Conservation (phyloP, 2,113 vertebrate species). For the Dolichallabes microphthalmus region DNA sequence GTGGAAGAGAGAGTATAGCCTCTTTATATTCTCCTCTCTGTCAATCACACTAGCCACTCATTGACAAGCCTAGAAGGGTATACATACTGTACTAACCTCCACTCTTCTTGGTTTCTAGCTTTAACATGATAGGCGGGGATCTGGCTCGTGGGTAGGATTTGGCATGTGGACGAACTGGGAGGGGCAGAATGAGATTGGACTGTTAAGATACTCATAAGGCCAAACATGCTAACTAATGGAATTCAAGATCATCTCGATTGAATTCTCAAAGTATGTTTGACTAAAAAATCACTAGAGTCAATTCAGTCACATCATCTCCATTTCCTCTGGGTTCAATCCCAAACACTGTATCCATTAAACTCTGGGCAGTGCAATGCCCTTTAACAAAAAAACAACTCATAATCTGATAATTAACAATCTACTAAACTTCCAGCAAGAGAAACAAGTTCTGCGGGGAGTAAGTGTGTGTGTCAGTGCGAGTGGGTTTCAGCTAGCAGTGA, state of each 20-base stretch:
- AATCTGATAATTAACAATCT: slow-evolving; percentile 79
- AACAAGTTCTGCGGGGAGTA: slow-evolving; percentile 15
- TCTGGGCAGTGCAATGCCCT: slow-evolving; percentile 64
- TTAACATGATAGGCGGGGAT: neutral
- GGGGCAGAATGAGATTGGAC: neutral
- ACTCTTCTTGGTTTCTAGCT: neutral
- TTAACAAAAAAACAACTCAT: slow-evolving; percentile 69
- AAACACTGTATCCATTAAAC: slow-evolving; percentile 55
- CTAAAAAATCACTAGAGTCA: neutral
- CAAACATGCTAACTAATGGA: neutral
- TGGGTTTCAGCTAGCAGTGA: slow-evolving; percentile 67
- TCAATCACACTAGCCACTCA: neutral
- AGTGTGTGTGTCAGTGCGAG: slow-evolving; percentile 12
- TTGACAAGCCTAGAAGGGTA: neutral
- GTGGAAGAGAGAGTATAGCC: neutral
- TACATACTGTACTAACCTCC: neutral
- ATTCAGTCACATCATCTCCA: slow-evolving; percentile 16
- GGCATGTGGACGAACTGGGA: neutral
- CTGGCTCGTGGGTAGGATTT: too few species aligned
- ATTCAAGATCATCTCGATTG: neutral
- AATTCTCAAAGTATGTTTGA: slow-evolving; percentile 10
- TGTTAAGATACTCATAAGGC: neutral
- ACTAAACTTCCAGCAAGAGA: slow-evolving; percentile 63
- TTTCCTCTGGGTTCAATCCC: slow-evolving; percentile 36
- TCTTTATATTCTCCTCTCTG: neutral